Base-by-base conservation (phyloP, 2,113 vertebrate species). In the Sialia sialis region DNA sequence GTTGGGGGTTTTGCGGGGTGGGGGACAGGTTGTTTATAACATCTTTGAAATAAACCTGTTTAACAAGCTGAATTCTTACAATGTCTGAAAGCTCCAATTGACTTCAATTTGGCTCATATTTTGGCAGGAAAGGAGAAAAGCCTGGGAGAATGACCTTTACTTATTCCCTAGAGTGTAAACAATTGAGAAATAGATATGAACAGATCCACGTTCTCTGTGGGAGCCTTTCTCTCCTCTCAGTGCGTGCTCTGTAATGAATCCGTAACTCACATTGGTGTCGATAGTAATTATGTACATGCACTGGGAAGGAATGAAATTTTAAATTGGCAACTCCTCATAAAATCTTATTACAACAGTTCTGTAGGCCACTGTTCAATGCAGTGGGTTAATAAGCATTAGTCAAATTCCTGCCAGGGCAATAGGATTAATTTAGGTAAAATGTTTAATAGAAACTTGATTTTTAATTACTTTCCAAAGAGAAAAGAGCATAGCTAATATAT, bases 161-260 rank as follows among this genome's bases (percentile, higher is more conserved):
- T 90, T 93, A 84, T 85, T 95, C 82, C 92, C 87, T 91, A 80
- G 62, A 93, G 91, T 88, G 84, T 85, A 95, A 95, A 95, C 89
- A 91, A 83, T 83, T 80, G 90, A 90, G 54, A 95, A 58, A 79
- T 4, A 93, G 48, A 81, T 67, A 88, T 38, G 63, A 84, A 91
- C 30, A 67, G 87, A 90, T 94, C 51, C 36, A 74, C 51, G 23
- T 70, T 63, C 91, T 88, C 90, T 1, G 2, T 27, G 67, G 59
- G 55, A 94, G 43, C 52, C 34, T 55, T 82, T 72, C 83, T 93
- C 29, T 92, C 26, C 66, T 91, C 67, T 74, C 74, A 43, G 49
- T 73, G 51, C 0, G 0, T 52, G 48, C 46, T 67, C 39, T 84
- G 74, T 93, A 94, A 94, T 56, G 59, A 94, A 94, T 70, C 51